These are phyloP conservation scores for Drosophila histrio DNA, from an alignment of 2,888 invertebrate genomes.

Conservation along the genomic window DNA sequence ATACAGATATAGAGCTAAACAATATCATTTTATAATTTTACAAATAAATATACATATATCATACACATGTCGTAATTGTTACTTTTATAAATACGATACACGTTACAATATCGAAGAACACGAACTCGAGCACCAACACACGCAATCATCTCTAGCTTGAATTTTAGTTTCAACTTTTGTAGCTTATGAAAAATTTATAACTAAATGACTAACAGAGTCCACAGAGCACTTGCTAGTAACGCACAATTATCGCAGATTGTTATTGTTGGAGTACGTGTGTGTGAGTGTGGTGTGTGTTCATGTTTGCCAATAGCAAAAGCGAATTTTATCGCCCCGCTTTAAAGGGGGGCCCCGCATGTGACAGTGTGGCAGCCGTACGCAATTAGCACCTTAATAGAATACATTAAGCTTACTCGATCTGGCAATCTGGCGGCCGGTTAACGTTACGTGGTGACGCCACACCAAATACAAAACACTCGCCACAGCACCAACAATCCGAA, in stretches of 20 bases:
- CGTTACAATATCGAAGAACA: background rate
- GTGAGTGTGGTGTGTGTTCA: background rate
- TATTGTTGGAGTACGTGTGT: background rate
- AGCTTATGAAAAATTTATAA: slow-evolving; percentile 57
- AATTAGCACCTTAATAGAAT: slow-evolving; percentile 79
- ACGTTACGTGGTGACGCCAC: slow-evolving; percentile 64
- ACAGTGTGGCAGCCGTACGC: slow-evolving; percentile 47
- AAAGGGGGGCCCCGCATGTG: slow-evolving; percentile 26
- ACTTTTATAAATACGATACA: background rate
- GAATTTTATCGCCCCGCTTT: slow-evolving; percentile 13
- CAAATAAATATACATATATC: background rate
- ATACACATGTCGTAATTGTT: background rate
- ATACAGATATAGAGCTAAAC: no score
- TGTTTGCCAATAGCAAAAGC: slow-evolving; percentile 10
- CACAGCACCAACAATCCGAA: slow-evolving; percentile 18
- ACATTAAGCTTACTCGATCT: slow-evolving; percentile 57
- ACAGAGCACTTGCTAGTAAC: slow-evolving; percentile 42
- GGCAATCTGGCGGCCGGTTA: slow-evolving; percentile 47
- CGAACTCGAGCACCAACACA: no score
- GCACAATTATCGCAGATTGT: slow-evolving; percentile 45
- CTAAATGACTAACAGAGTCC: slow-evolving; percentile 51
- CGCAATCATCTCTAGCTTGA: slow-evolving; percentile 32
- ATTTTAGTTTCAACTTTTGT: slow-evolving; percentile 32
- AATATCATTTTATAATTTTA: no score
- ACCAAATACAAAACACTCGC: slow-evolving; percentile 15